These are phyloP conservation scores for Lochmaea capreae DNA, from an alignment of 2,888 invertebrate species.

Conservation along the genomic window DNA sequence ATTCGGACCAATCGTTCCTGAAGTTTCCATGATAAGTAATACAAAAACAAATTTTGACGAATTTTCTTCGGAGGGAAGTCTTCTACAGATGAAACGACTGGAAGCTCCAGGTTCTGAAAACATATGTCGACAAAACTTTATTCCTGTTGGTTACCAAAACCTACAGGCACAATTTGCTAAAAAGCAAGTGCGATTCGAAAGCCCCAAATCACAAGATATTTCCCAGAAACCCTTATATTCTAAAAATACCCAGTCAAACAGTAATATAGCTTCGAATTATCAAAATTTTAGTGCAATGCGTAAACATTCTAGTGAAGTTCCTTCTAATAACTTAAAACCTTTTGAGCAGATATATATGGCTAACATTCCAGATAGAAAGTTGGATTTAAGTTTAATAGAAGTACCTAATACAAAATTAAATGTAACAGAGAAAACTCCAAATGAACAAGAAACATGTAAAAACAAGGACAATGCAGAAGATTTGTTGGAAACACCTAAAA, in stretches of 20 bases:
- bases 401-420: conserved; percentile 32
- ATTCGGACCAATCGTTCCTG: conserved; percentile 58
- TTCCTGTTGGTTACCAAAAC: conserved; percentile 14
- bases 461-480: not conserved
- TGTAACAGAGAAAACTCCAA: conserved; percentile 13
- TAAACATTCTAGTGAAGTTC: conserved; percentile 11
- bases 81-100: conserved; percentile 54
- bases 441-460: conserved; percentile 10
- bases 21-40: conserved; percentile 59
- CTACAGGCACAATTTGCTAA: conserved; percentile 44
- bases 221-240: conserved; percentile 39
- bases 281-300: conserved; percentile 25
- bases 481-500: not conserved
- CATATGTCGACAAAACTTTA: conserved; percentile 28
- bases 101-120: conserved; percentile 8
- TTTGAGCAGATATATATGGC: conserved; percentile 64
- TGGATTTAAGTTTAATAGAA: conserved; percentile 63
- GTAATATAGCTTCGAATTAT: conserved; percentile 5
- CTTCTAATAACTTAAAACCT: conserved; percentile 7
- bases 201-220: conserved; percentile 47
- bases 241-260: conserved; percentile 27
- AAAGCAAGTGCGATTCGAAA: conserved; percentile 63
- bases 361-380: conserved; percentile 61
- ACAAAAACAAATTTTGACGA: conserved; percentile 34
- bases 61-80: conserved; percentile 48